These are phyloP conservation scores for Gracilinanus agilis DNA, from an alignment of 2,113 vertebrate species.

Conservation along the genomic window DNA sequence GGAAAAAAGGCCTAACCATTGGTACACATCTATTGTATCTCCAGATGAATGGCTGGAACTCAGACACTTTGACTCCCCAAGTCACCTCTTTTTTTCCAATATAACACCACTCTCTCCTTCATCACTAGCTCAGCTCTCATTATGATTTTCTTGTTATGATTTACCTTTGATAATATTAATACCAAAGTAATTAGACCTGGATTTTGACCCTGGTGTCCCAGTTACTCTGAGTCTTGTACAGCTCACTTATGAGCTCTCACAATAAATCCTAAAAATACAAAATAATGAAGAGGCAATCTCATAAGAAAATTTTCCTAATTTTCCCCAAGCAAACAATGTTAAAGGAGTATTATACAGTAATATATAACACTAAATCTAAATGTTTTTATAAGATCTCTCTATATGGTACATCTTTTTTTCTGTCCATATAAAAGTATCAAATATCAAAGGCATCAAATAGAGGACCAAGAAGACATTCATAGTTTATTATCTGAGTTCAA, in stretches of 20 bases:
- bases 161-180: background rate
- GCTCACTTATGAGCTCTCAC: background rate
- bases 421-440: background rate
- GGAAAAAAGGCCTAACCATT: background rate
- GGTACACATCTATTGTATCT: background rate
- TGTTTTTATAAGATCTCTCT: background rate
- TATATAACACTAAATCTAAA: background rate
- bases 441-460: conserved; percentile 24
- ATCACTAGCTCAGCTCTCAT: background rate
- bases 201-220: background rate
- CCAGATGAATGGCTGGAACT: background rate
- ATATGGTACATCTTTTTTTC: background rate
- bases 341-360: conserved; percentile 1
- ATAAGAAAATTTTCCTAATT: conserved; percentile 28
- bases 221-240: conserved; percentile 6
- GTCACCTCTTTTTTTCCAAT: background rate
- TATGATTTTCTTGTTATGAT: background rate
- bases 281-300: background rate
- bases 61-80: background rate
- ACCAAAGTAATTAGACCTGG: background rate
- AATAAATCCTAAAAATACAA: background rate
- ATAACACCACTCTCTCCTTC: background rate
- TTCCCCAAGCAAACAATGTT: background rate
- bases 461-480: conserved; percentile 17
- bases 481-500: conserved; percentile 41